Conservation (phyloP, 1,140 invertebrate genomes). For the Drosophila hydei region DNA sequence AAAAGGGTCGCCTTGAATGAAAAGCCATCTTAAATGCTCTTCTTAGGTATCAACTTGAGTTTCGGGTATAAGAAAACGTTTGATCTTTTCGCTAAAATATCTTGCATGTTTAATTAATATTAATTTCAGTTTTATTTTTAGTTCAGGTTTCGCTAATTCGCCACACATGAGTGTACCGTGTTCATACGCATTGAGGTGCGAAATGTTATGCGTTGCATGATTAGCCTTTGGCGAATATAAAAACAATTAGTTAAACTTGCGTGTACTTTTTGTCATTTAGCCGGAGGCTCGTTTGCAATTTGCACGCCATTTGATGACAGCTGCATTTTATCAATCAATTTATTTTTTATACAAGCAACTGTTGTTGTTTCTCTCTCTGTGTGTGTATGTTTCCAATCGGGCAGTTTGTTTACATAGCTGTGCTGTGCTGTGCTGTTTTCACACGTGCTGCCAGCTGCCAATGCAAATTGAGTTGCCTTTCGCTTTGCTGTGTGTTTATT, state of each 20-base stretch:
- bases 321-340: conserved; percentile 46
- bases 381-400: conserved; percentile 21
- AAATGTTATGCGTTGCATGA: neutral
- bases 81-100: neutral
- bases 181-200: conserved; percentile 5
- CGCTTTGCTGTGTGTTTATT: conserved; percentile 61
- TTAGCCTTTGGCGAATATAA: conserved; percentile 2
- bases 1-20: too few relatives aligned
- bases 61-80: too few relatives aligned
- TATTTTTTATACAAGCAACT: conserved; percentile 16
- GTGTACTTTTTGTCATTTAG: conserved; percentile 21
- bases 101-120: conserved; percentile 1
- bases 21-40: too few relatives aligned
- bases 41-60: too few relatives aligned
- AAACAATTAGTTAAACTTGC: conserved; percentile 37
- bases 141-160: neutral
- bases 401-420: conserved; percentile 29
- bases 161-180: neutral
- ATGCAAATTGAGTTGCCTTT: conserved; percentile 68
- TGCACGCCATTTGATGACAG: conserved; percentile 41
- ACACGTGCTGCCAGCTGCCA: conserved; percentile 66
- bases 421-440: conserved; percentile 54
- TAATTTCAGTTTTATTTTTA: neutral
- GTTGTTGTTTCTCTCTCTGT: conserved; percentile 18
- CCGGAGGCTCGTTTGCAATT: conserved; percentile 39